phyloP scores from a whole-genome alignment of 2,113 vertebrate species.

The Talpa occidentalis region DNA sequence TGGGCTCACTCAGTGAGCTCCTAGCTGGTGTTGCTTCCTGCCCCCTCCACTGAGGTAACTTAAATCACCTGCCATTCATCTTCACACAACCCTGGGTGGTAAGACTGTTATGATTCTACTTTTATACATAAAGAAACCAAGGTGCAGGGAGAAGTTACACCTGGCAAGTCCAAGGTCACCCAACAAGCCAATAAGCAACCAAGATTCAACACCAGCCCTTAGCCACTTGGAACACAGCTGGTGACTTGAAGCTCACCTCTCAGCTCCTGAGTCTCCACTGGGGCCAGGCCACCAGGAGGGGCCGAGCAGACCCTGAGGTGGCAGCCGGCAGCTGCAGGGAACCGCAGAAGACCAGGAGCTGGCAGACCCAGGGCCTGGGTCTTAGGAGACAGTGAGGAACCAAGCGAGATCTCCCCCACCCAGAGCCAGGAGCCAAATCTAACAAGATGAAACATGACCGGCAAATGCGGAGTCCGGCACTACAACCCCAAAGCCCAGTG shows the following conservation, averaged over 20 bases:
- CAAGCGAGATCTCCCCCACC: not conserved
- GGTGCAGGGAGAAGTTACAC: not conserved
- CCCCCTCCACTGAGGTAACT: not conserved
- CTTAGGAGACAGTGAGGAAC: not conserved
- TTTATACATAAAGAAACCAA: not conserved
- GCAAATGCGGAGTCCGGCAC: not conserved
- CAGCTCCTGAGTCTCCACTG: not conserved
- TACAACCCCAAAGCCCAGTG: not conserved
- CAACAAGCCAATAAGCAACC: not conserved
- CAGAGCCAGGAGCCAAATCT: not conserved
- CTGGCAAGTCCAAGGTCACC: not conserved
- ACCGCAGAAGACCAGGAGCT: not conserved
- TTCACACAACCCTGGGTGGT: not conserved
- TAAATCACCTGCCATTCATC: not conserved
- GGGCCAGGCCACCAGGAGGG: not conserved
- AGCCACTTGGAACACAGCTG: not conserved
- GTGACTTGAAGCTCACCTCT: not conserved
- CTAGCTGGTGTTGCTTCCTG: not conserved
- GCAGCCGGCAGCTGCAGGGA: not conserved
- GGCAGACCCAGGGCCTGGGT: not conserved
- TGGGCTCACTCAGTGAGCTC: not conserved
- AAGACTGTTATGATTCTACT: not conserved
- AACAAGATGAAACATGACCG: not conserved
- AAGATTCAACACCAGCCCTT: not conserved
- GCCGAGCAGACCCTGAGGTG: fast-evolving